Evolutionary conservation across 2,113 vertebrate species (phyloP).

Genomic region (Naja naja): DNA sequence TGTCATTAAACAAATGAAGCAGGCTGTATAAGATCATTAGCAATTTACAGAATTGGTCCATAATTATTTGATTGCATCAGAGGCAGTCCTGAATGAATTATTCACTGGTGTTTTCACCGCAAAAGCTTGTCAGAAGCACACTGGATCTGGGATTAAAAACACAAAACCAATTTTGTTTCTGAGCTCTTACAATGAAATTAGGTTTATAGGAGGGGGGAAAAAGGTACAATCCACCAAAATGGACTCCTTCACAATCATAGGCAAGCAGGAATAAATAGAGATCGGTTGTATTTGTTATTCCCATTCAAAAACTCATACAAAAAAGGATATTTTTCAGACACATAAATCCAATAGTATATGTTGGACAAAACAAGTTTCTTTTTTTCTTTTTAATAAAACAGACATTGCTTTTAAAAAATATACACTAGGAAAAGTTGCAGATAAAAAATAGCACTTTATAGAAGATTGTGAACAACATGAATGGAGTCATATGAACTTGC

Average conservation of each 20-base stretch:
- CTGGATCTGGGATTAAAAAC: not conserved
- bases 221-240: not conserved
- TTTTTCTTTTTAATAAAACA: not conserved
- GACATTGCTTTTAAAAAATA: not conserved
- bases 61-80: not conserved
- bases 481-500: not conserved
- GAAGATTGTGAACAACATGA: not conserved
- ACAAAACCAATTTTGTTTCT: not conserved
- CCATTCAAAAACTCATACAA: not conserved
- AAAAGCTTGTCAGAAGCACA: not conserved
- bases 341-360: not conserved
- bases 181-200: not conserved
- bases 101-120: not conserved
- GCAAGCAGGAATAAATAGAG: not conserved
- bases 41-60: not conserved
- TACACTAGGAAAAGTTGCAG: not conserved
- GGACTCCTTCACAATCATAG: not conserved
- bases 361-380: not conserved
- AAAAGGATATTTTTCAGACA: not conserved
- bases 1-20: constrained; percentile 34
- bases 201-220: not conserved
- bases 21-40: constrained; percentile 18
- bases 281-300: not conserved
- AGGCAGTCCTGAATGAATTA: not conserved
- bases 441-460: not conserved